Base-by-base conservation (phyloP, 1,140 invertebrate species). In the Colletes latitarsis region DNA sequence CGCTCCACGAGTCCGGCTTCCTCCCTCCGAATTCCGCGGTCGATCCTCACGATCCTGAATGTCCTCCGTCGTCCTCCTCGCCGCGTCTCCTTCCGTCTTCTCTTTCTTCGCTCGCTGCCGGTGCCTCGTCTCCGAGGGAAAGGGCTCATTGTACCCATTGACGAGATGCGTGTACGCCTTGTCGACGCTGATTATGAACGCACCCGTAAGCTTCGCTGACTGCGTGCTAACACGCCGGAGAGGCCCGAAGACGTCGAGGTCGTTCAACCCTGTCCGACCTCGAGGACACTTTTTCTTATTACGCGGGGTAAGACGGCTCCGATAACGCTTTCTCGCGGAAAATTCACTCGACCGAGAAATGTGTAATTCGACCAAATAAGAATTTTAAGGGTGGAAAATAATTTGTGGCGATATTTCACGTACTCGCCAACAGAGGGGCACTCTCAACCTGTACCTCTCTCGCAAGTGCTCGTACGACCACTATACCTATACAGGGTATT, bases 171-270 rank as follows among this genome's bases (percentile, higher is more conserved):
- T 82, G 85, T 83, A 84, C 80, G 81, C 84, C 83, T 89, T 89
- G 82, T 89, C 84, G 84, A 88, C 88, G 88, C 87, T 88, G 89
- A 85, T 90, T 88, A 88, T 88, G 85, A 87, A 88, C 85, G 86
- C 87, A 82, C 72, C 84, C 73, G 77, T 88, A 84, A 89, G 86
- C 89, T 81, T 80, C 76, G 77, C 70, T 52, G 69, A 66, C 77
- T 76, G 72, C 82, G 72, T 71, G 69, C 82, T 82, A 82, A 88
- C 86, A 88, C 85, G 88, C 53, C 68, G 84, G 55, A 63, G 74
- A 80, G 6, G 57, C 21, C 64, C 46, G 70, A 46, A 73, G 41
- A 57, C 58, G 58, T n/a, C 55, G 62, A 19, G 88, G 87, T 89
- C 88, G 87, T 90, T 90, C 87, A 90, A 90, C 88, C 84, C 87